phyloP scores from a whole-genome alignment of 2,888 invertebrate genomes.

The Nephrotoma flavescens region DNA sequence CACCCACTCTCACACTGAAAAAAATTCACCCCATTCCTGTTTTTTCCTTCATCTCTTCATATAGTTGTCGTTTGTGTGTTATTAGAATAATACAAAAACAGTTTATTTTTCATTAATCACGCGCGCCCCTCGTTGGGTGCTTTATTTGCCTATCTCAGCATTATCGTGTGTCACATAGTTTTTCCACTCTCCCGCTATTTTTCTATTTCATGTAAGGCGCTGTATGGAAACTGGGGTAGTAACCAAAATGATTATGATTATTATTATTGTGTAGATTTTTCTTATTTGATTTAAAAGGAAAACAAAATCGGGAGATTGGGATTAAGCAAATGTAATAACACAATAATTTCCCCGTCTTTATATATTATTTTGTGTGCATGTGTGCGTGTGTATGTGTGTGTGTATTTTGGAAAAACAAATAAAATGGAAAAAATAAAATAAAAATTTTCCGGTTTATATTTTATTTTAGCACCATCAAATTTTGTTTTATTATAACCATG shows the following conservation, averaged over 20 bases:
- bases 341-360: neutral
- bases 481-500: neutral
- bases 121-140: neutral
- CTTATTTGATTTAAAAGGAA: neutral
- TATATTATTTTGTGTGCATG: neutral
- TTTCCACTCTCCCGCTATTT: neutral
- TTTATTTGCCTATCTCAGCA: neutral
- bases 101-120: neutral
- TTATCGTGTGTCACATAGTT: neutral
- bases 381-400: neutral
- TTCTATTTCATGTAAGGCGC: neutral
- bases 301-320: neutral
- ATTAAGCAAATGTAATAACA: neutral
- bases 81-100: neutral
- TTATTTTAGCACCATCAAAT: neutral
- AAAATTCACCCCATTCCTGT: neutral
- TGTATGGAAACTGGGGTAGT: neutral
- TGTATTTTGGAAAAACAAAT: neutral
- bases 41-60: neutral
- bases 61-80: neutral
- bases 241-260: neutral
- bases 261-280: neutral
- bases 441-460: neutral
- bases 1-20: neutral
- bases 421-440: neutral